These are phyloP conservation scores for Pollenia griseotomentosa DNA, from an alignment of 2,888 invertebrate genomes.

Conservation along the genomic window DNA sequence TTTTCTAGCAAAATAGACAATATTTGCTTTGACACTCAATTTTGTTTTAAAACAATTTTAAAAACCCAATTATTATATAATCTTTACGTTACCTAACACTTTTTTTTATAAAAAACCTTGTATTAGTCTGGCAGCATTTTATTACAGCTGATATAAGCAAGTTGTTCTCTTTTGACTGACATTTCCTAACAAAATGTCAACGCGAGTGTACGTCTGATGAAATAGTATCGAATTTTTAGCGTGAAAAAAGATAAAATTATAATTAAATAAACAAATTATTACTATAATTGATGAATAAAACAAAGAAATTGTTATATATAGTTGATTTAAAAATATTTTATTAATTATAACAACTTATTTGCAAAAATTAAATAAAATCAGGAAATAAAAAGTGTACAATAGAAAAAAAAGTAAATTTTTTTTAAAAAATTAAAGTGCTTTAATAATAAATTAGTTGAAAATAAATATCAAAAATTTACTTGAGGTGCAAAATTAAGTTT, in stretches of 20 bases:
- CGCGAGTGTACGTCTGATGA: slow-evolving; percentile 45
- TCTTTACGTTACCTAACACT: slow-evolving; percentile 22
- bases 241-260: slow-evolving; percentile 20
- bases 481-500: background rate
- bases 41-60: too few relatives aligned
- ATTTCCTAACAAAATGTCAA: slow-evolving; percentile 61
- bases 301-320: slow-evolving; percentile 21
- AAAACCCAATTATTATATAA: too few relatives aligned
- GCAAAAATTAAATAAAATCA: background rate
- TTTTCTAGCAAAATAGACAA: too few relatives aligned
- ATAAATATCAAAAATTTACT: background rate
- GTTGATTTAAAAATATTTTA: background rate
- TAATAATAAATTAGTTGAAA: background rate
- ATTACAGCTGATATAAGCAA: slow-evolving; percentile 60
- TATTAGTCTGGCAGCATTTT: slow-evolving; percentile 7
- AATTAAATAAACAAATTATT: slow-evolving; percentile 38
- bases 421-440: background rate
- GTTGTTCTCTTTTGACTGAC: slow-evolving; percentile 31
- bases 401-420: background rate
- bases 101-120: background rate
- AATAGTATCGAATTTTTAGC: slow-evolving; percentile 5
- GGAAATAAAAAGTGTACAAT: slow-evolving; percentile 1
- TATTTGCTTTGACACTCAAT: too few relatives aligned
- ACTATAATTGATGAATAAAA: slow-evolving; percentile 10
- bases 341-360: background rate